Conservation (phyloP, 2,797 vertebrate species). For the Denticeps clupeoides region DNA sequence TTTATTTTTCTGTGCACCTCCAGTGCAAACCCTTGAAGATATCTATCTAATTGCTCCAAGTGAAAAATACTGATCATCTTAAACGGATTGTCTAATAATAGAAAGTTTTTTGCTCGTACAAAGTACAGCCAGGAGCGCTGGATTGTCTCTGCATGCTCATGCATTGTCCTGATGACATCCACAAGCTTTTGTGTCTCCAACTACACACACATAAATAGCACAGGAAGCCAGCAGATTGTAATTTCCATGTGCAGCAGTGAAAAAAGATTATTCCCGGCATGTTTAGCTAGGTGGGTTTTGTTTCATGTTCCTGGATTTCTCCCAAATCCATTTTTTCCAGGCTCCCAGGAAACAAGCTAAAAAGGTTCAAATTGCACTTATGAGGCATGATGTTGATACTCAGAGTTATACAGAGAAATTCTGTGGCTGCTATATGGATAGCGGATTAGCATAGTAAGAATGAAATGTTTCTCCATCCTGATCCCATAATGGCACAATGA, state of each 20-base stretch:
- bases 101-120: conserved; percentile 28
- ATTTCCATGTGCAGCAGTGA: neutral
- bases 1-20: conserved; percentile 27
- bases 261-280: no score
- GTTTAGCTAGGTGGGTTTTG: neutral
- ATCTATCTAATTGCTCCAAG: no score
- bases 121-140: conserved; percentile 21
- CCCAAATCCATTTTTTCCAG: neutral
- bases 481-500: no score
- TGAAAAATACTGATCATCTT: conserved; percentile 24
- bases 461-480: no score
- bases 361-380: no score
- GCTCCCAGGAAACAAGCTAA: no score
- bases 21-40: no score
- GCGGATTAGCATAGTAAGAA: no score
- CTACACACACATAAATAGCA: neutral
- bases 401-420: no score
- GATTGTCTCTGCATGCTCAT: conserved; percentile 15
- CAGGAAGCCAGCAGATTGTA: neutral
- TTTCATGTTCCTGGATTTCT: neutral
- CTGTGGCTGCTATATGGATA: no score
- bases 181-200: conserved; percentile 3
- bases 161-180: neutral
- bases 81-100: conserved; percentile 32
- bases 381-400: no score